phyloP scores from a whole-genome alignment of 1,140 invertebrate genomes.

The Atta colombica region DNA sequence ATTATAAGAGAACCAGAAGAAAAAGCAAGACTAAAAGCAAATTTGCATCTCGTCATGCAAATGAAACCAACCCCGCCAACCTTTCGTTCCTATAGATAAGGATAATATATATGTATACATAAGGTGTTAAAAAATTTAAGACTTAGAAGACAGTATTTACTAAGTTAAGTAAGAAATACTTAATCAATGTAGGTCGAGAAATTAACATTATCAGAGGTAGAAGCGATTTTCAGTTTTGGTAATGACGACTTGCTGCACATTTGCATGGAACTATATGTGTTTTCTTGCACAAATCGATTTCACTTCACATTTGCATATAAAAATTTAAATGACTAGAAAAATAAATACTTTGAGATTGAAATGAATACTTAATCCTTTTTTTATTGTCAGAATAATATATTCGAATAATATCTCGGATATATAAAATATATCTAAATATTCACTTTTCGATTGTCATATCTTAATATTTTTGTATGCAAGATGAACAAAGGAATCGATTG shows the following conservation, averaged over 20 bases:
- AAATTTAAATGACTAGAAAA: conserved; percentile 18
- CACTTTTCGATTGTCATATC: not conserved
- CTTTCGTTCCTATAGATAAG: conserved; percentile 46
- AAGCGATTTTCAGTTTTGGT: conserved; percentile 7
- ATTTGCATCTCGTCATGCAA: conserved; percentile 32
- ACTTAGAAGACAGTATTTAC: conserved; percentile 16
- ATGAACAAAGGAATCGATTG: not conserved
- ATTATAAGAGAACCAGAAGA: conserved; percentile 72
- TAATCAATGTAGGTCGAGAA: conserved; percentile 29
- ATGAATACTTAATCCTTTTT: not conserved
- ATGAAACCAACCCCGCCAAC: conserved; percentile 55
- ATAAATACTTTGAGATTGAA: not conserved
- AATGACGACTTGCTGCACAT: conserved; percentile 23
- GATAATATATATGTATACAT: conserved; percentile 28
- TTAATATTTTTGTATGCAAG: conserved; percentile 21
- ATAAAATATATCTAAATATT: conserved; percentile 16
- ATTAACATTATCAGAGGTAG: conserved; percentile 40
- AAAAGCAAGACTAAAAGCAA: not conserved
- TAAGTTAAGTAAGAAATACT: conserved; percentile 19
- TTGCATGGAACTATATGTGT: not conserved
- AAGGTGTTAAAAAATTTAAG: conserved; percentile 5
- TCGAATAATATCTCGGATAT: not conserved
- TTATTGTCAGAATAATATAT: conserved; percentile 30
- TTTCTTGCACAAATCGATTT: conserved; percentile 7
- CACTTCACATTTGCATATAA: not conserved